phyloP scores from a whole-genome alignment of 1,140 invertebrate species.

The Colletes gigas region DNA sequence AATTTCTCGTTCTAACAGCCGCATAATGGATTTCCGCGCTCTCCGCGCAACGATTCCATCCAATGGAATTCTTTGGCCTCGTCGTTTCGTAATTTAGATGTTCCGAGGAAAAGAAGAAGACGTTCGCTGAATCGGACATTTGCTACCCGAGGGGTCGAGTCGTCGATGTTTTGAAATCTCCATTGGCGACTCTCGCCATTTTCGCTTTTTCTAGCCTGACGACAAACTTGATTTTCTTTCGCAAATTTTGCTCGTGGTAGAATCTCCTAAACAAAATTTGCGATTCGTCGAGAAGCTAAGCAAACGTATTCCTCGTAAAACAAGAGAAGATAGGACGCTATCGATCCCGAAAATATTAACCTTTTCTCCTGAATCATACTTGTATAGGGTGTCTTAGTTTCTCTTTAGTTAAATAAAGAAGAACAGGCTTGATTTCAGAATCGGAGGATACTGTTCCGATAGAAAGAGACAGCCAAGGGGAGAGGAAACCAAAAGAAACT shows the following conservation, averaged over 20 bases:
- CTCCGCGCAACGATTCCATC: constrained; percentile 17
- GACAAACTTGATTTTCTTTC: too few species aligned
- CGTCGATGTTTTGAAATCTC: not conserved
- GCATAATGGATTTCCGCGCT: constrained; percentile 51
- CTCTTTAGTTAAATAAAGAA: too few species aligned
- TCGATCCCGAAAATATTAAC: too few species aligned
- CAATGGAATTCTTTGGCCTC: constrained; percentile 21
- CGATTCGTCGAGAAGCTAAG: too few species aligned
- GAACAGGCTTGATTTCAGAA: constrained; percentile 9
- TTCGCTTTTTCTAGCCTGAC: not conserved
- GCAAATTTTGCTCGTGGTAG: too few species aligned
- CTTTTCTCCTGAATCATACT: too few species aligned
- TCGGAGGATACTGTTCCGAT: not conserved
- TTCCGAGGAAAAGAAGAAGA: constrained; percentile 13
- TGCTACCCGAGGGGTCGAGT: not conserved
- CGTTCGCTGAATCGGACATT: too few species aligned
- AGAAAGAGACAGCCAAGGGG: not conserved
- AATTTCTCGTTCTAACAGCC: constrained; percentile 61
- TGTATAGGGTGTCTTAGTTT: too few species aligned
- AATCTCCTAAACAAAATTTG: too few species aligned
- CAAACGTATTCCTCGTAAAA: too few species aligned
- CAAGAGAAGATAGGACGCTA: too few species aligned
- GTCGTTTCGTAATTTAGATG: constrained; percentile 47
- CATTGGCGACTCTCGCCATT: not conserved
- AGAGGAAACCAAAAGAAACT: constrained; percentile 38